Evolutionary conservation across 2,888 invertebrate genomes (phyloP).

Genomic region (Drosophila barbarae): DNA sequence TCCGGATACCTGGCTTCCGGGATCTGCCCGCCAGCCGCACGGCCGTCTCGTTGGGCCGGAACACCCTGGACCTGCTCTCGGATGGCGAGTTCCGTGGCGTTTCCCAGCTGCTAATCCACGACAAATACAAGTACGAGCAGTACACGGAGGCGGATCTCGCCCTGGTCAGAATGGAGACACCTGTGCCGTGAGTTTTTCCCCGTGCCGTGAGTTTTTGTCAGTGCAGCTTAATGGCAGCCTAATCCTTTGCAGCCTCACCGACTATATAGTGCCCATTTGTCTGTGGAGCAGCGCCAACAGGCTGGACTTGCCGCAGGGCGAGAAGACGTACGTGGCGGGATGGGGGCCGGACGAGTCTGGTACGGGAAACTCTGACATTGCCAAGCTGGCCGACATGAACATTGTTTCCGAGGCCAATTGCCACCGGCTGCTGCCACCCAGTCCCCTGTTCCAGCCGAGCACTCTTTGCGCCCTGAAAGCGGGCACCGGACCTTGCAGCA

Average conservation of each 20-base stretch:
- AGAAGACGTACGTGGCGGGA: slow-evolving; percentile 81
- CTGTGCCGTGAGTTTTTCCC: slow-evolving; percentile 58
- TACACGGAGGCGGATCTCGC: slow-evolving; percentile 81
- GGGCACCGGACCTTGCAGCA: slow-evolving; percentile 77
- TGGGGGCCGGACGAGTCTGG: slow-evolving; percentile 80
- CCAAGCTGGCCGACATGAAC: slow-evolving; percentile 79
- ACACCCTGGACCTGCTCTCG: slow-evolving; percentile 69
- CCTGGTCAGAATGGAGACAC: slow-evolving; percentile 77
- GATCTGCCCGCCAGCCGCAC: slow-evolving; percentile 54
- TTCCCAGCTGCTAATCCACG: slow-evolving; percentile 75
- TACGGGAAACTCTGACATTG: slow-evolving; percentile 65
- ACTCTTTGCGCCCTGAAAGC: slow-evolving; percentile 76
- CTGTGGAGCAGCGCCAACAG: slow-evolving; percentile 72
- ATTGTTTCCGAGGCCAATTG: slow-evolving; percentile 81
- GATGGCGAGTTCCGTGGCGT: slow-evolving; percentile 57
- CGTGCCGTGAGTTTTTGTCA: neutral
- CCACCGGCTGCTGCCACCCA: slow-evolving; percentile 77
- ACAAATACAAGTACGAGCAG: slow-evolving; percentile 74
- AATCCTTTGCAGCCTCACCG: slow-evolving; percentile 51
- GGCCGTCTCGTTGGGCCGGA: slow-evolving; percentile 79
- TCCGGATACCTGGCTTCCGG: slow-evolving; percentile 49
- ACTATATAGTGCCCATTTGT: slow-evolving; percentile 73
- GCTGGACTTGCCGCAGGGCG: slow-evolving; percentile 75
- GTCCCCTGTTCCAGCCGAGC: slow-evolving; percentile 58
- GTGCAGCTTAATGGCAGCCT: too few species aligned